phyloP scores from a whole-genome alignment of 2,113 vertebrate genomes.

The Sylvilagus bachmani region DNA sequence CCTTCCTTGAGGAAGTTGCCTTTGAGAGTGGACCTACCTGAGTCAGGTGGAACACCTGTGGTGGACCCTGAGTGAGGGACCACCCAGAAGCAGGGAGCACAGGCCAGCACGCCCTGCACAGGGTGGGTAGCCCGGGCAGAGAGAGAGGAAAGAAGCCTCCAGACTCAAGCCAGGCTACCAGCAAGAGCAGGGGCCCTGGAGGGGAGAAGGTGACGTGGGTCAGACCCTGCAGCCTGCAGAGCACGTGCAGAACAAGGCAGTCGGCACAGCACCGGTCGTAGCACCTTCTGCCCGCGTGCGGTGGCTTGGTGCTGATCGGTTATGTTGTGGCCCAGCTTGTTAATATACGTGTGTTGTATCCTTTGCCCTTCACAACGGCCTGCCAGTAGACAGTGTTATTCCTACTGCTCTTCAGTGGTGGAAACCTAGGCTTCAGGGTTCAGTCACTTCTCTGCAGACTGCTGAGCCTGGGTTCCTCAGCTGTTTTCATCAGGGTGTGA shows the following conservation, averaged over 20 bases:
- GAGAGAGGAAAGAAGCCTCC: neutral
- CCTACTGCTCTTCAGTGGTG: neutral
- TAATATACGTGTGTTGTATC: too few species aligned
- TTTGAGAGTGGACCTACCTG: neutral
- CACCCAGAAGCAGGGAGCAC: neutral
- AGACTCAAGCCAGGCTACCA: neutral
- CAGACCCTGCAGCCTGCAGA: neutral
- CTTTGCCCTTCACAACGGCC: too few species aligned
- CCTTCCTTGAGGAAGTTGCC: neutral
- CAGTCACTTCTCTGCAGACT: neutral
- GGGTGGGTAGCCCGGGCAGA: neutral
- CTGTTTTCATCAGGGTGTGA: neutral
- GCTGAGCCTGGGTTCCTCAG: neutral
- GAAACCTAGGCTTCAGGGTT: neutral
- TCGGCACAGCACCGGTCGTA: fast-evolving
- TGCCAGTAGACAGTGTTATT: too few species aligned
- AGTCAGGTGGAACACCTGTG: neutral
- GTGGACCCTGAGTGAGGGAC: neutral
- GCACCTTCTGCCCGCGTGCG: fast-evolving
- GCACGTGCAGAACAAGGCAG: fast-evolving
- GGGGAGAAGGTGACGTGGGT: neutral
- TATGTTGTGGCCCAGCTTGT: neutral
- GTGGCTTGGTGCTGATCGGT: neutral
- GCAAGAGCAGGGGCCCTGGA: neutral
- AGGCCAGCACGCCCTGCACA: neutral